Conservation (phyloP, 2,888 invertebrate species). For the Drosophila nigricruria region DNA sequence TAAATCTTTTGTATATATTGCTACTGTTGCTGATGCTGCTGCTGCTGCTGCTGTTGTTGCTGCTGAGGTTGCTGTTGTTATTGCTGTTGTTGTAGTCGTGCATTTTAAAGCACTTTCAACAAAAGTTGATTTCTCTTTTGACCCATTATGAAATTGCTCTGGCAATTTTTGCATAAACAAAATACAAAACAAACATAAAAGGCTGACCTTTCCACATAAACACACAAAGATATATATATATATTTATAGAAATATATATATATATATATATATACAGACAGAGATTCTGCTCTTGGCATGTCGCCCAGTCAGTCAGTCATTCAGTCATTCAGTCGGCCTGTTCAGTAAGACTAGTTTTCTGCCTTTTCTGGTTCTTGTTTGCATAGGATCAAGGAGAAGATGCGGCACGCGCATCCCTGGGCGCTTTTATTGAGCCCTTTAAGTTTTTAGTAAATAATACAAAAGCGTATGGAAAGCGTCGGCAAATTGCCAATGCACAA, state of each 20-base stretch:
- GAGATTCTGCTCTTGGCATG: conserved; percentile 58
- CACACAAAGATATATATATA: conserved; percentile 4
- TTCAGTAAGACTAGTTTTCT: conserved; percentile 47
- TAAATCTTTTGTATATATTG: conserved; percentile 10
- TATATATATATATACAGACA: conserved; percentile 19
- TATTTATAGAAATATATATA: conserved; percentile 7
- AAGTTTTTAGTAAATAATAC: conserved; percentile 78
- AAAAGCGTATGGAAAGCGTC: conserved; percentile 48
- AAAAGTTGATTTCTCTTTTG: conserved; percentile 81
- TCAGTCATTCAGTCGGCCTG: conserved; percentile 33
- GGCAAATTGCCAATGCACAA: conserved; percentile 68
- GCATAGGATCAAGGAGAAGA: conserved; percentile 68
- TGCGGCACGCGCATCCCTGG: conserved; percentile 64
- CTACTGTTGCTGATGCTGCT: conserved; percentile 17
- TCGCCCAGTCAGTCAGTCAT: conserved; percentile 38
- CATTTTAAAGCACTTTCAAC: conserved; percentile 80
- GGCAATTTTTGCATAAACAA: conserved; percentile 80
- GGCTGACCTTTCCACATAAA: conserved; percentile 66
- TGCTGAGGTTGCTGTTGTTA: conserved; percentile 13
- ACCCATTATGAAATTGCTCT: conserved; percentile 80
- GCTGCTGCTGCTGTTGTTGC: conserved; percentile 16
- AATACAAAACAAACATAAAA: conserved; percentile 78
- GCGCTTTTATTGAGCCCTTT: conserved; percentile 76
- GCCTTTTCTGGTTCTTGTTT: conserved; percentile 51
- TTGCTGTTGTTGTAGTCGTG: conserved; percentile 58